A percentile compares a stretch with the other conserved stretches of the same genome.
Conservation (phyloP, 2,797 vertebrate species). For the Cuniculus paca region DNA sequence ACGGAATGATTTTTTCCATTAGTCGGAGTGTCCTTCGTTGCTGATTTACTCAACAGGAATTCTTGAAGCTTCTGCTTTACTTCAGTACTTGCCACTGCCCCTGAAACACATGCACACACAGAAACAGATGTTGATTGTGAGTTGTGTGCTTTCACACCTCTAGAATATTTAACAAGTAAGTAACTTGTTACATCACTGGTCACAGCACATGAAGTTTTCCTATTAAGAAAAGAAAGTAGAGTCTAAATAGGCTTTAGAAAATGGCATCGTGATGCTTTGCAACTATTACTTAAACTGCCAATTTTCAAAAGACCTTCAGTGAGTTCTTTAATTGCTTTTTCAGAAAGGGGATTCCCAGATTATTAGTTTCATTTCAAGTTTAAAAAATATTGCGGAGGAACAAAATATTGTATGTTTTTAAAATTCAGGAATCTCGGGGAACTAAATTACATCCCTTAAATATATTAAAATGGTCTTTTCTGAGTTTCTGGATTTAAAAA, state of each 20-base stretch:
- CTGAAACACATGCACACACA: slow-evolving; percentile 88
- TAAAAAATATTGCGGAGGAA: slow-evolving; percentile 39
- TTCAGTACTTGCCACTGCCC: slow-evolving; percentile 98
- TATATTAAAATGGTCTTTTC: slow-evolving; percentile 58
- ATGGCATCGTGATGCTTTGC: slow-evolving; percentile 11
- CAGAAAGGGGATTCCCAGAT: slow-evolving; percentile 54
- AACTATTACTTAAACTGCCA: slow-evolving; percentile 38
- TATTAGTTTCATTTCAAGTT: slow-evolving; percentile 52
- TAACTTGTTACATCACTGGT: slow-evolving; percentile 1
- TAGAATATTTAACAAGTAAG: neutral
- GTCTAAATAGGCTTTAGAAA: slow-evolving; percentile 56
- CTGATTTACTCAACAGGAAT: slow-evolving; percentile 99
- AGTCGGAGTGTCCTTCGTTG: slow-evolving; percentile 93
- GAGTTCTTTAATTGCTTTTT: slow-evolving; percentile 62
- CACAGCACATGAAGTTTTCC: slow-evolving; percentile 51
- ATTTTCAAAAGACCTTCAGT: slow-evolving; percentile 59
- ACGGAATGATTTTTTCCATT: slow-evolving; percentile 94
- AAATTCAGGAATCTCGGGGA: slow-evolving; percentile 42
- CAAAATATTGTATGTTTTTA: slow-evolving; percentile 22
- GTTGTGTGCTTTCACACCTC: neutral
- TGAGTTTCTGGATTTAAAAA: slow-evolving; percentile 44
- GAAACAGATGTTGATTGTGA: slow-evolving; percentile 8
- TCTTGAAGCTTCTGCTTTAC: slow-evolving; percentile 99
- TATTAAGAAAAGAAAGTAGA: slow-evolving; percentile 47
- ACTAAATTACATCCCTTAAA: slow-evolving; percentile 30